Base-by-base conservation (phyloP, 92 coral and sea anemone genomes). In the Scolanthus callimorphus region DNA sequence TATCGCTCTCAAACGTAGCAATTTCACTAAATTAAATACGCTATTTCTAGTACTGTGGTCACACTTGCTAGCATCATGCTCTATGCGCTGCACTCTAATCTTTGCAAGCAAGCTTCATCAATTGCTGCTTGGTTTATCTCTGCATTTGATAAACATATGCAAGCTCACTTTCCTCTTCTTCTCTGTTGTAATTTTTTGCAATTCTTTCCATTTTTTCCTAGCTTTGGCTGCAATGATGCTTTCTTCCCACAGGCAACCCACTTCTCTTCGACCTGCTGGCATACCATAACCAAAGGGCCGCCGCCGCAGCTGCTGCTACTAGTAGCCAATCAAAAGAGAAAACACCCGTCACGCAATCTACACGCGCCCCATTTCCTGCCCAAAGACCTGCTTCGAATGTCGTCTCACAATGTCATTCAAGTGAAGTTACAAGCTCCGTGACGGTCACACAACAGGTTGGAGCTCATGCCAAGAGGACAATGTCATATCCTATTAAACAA, bases 201-300 rank as follows among this genome's bases (percentile, higher is more conserved):
- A 55, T 62, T 41, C 62, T 70, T 47, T 29, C 63, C 29, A 63
- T 78, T 57, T 57, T 48, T 44, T 74, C 79, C 53, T 78, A 68
- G 75, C 75, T 68, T 57, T 68, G 75, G 75, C 75, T 68, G 75
- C 75, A 68, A 68, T 68, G 65, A 57, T 68, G 75, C 75, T 70
- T 70, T 70, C 67, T 70, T 41, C 77, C 67, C 59, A 59, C 77
- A 70, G 77, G 77, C 39, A 70, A 60, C 77, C 57, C 57, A 30
- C 60, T 59, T 21, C 77, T 70, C 6, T 60, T 49, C 63, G 77
- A 70, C 47, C 48, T 60, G 45, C 45, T 70, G 68, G 68, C 77
- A 51, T 49, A 47, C 27, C 67, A 70, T 60, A 46, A 46, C 23
- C 12, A 46, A 21, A 4, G 41, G 8, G 41, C 15, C 8, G 41